A percentile compares a stretch with the other conserved stretches of the same genome.
phyloP scores from a whole-genome alignment of 1,140 invertebrate genomes.

The Heliconius hewitsoni region DNA sequence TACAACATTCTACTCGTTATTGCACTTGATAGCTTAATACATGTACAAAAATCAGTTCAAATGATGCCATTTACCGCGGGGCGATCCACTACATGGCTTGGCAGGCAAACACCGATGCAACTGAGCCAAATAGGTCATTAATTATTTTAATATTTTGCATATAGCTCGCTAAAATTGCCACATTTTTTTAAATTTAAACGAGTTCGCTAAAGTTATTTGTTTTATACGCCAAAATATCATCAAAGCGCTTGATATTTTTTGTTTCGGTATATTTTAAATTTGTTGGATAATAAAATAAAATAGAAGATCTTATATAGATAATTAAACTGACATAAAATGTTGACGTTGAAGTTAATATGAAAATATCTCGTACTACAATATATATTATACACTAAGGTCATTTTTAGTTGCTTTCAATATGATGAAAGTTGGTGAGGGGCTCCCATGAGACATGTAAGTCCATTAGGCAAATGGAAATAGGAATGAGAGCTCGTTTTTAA shows the following conservation, averaged over 20 bases:
- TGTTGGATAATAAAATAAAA: not conserved
- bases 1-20: not conserved
- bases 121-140: slow-evolving; percentile 49
- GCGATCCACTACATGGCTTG: slow-evolving; percentile 35
- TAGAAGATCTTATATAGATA: not conserved
- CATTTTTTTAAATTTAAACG: slow-evolving; percentile 23
- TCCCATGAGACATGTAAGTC: slow-evolving; percentile 75
- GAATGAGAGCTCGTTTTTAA: slow-evolving; percentile 76
- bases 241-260: not conserved
- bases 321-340: not conserved
- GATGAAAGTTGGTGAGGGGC: slow-evolving; percentile 69
- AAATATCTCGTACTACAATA: not conserved
- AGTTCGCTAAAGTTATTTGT: slow-evolving; percentile 14
- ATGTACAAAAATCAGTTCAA: slow-evolving; percentile 17
- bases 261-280: not conserved
- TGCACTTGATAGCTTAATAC: slow-evolving; percentile 1
- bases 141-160: slow-evolving; percentile 50
- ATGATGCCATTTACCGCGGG: slow-evolving; percentile 22
- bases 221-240: slow-evolving; percentile 3
- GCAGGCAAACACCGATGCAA: slow-evolving; percentile 40
- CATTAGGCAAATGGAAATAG: slow-evolving; percentile 76
- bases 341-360: not conserved
- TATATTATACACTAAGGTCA: slow-evolving; percentile 8
- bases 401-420: slow-evolving; percentile 67
- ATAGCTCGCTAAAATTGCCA: slow-evolving; percentile 31